phyloP scores from a whole-genome alignment of 1,140 invertebrate genomes.

The Microvelia longipes region DNA sequence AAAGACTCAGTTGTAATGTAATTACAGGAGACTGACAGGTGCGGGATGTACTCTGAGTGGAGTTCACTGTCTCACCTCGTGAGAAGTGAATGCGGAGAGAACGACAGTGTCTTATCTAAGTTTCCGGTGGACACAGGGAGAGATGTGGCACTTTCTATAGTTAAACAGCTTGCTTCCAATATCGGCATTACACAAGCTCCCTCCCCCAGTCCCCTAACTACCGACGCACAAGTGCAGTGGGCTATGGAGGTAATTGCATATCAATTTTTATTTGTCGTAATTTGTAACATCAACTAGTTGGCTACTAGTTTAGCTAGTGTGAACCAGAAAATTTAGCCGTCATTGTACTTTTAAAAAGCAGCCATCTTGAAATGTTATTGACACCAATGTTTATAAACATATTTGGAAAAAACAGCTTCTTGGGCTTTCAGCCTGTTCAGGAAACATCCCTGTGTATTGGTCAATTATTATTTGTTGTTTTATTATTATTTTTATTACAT shows the following conservation, averaged over 20 bases:
- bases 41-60: slow-evolving; percentile 75
- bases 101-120: slow-evolving; percentile 68
- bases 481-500: no score
- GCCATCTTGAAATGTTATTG: no score
- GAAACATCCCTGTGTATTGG: no score
- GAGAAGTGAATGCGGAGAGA: slow-evolving; percentile 41
- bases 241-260: slow-evolving; percentile 53
- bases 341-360: no score
- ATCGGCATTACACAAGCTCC: slow-evolving; percentile 58
- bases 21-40: no score
- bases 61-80: slow-evolving; percentile 55
- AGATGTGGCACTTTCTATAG: slow-evolving; percentile 69
- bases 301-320: no score
- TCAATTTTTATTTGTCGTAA: background rate
- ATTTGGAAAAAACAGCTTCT: no score
- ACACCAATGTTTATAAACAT: no score
- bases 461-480: no score
- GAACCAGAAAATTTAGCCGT: no score
- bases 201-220: slow-evolving; percentile 54
- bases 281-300: background rate
- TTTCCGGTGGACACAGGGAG: slow-evolving; percentile 57
- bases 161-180: slow-evolving; percentile 60
- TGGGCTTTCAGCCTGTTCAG: no score
- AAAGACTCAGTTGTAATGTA: no score
- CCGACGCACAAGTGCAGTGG: slow-evolving; percentile 75